These are phyloP conservation scores for Echinops telfairi DNA, from an alignment of 2,113 vertebrate genomes.

Conservation along the genomic window DNA sequence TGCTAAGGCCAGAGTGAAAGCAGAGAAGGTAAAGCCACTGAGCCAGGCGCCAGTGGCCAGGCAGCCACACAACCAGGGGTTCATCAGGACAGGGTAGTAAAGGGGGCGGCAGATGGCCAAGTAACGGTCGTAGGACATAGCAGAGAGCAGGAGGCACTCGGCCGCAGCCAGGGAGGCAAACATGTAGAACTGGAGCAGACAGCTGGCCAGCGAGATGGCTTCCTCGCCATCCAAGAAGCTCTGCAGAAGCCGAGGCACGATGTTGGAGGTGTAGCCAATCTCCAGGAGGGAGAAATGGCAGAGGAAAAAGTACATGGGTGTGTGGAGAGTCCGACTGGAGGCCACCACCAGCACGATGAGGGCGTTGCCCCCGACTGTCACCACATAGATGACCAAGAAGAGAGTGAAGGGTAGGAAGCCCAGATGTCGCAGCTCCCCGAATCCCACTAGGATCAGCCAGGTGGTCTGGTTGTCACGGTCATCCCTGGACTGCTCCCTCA, in stretches of 20 bases:
- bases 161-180: slow-evolving; percentile 57
- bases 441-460: slow-evolving; percentile 65
- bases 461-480: slow-evolving; percentile 52
- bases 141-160: slow-evolving; percentile 63
- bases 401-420: slow-evolving; percentile 57
- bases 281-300: slow-evolving; percentile 67
- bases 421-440: slow-evolving; percentile 51
- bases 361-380: slow-evolving; percentile 10
- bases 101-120: background rate
- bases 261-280: slow-evolving; percentile 50
- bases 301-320: slow-evolving; percentile 54
- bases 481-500: background rate
- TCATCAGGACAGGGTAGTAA: slow-evolving; percentile 61
- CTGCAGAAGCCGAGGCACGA: slow-evolving; percentile 18
- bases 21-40: slow-evolving; percentile 56
- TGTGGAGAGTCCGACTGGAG: slow-evolving; percentile 18
- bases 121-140: slow-evolving; percentile 63
- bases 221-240: slow-evolving; percentile 42
- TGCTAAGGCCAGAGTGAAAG: slow-evolving; percentile 54
- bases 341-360: slow-evolving; percentile 51
- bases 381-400: slow-evolving; percentile 61
- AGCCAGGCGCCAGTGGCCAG: slow-evolving; percentile 33
- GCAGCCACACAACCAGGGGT: slow-evolving; percentile 37
- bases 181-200: slow-evolving; percentile 57
- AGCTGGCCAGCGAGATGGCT: slow-evolving; percentile 39